Conservation (phyloP, 2,797 vertebrate species). For the Malurus splendens region DNA sequence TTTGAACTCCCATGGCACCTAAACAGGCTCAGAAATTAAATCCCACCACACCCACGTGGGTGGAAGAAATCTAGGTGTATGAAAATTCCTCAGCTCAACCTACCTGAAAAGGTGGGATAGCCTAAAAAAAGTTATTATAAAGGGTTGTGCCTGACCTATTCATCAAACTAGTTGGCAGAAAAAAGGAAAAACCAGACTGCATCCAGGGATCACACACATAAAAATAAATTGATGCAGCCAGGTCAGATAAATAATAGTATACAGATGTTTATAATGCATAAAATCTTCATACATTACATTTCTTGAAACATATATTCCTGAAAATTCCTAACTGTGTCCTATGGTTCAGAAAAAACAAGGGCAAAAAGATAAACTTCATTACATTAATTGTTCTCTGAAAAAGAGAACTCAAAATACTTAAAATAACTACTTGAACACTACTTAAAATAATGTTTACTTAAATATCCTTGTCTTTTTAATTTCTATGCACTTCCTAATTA, state of each 20-base stretch:
- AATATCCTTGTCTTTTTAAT: background rate
- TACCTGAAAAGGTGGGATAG: constrained; percentile 30
- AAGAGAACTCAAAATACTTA: too few relatives aligned
- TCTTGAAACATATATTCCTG: background rate
- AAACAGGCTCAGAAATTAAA: constrained; percentile 22
- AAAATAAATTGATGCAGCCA: background rate
- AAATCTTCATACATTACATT: background rate
- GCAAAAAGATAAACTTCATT: fast-evolving
- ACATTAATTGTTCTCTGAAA: background rate
- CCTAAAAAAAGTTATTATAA: background rate
- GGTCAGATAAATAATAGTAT: background rate
- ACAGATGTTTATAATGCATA: background rate
- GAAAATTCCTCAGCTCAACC: constrained; percentile 35
- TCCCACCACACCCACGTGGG: constrained; percentile 37
- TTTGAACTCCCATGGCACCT: constrained; percentile 28
- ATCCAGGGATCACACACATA: background rate
- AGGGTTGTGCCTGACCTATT: background rate
- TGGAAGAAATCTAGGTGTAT: constrained; percentile 13
- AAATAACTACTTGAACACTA: too few relatives aligned
- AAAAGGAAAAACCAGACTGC: background rate
- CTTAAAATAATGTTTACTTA: background rate
- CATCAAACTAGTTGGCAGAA: background rate
- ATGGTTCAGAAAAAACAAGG: background rate
- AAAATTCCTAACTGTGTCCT: background rate
- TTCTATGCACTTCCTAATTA: background rate